These are phyloP conservation scores for Mus pahari DNA, from an alignment of 2,113 vertebrate species.

Conservation along the genomic window DNA sequence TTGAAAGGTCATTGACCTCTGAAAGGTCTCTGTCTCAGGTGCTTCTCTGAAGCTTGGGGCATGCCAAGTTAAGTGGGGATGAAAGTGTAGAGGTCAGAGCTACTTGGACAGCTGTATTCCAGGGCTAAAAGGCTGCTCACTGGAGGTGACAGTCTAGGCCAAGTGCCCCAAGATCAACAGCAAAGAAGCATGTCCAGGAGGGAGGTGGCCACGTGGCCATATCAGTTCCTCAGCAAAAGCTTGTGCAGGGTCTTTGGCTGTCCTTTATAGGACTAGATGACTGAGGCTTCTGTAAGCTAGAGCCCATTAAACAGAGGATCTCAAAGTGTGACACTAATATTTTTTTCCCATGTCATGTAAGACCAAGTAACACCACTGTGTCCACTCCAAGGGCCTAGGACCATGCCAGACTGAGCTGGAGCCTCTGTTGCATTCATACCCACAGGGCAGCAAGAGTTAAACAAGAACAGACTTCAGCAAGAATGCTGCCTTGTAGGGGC, in stretches of 20 bases:
- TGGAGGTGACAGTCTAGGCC: not conserved
- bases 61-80: accelerated
- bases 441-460: not conserved
- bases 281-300: not conserved
- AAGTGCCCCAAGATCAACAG: not conserved
- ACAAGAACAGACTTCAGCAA: not conserved
- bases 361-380: accelerated
- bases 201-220: too few relatives aligned
- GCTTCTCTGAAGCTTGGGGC: not conserved
- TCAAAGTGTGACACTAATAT: accelerated
- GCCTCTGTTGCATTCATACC: not conserved
- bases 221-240: not conserved
- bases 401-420: accelerated
- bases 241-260: not conserved
- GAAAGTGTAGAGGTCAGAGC: not conserved
- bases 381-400: not conserved
- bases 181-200: not conserved
- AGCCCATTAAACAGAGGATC: not conserved
- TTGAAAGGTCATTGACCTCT: not conserved
- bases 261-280: not conserved
- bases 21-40: not conserved
- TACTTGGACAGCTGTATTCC: accelerated
- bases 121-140: not conserved
- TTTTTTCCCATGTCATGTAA: accelerated
- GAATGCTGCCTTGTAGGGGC: not conserved